Base-by-base conservation (phyloP, 2,888 invertebrate genomes). In the Drosophila robusta region DNA sequence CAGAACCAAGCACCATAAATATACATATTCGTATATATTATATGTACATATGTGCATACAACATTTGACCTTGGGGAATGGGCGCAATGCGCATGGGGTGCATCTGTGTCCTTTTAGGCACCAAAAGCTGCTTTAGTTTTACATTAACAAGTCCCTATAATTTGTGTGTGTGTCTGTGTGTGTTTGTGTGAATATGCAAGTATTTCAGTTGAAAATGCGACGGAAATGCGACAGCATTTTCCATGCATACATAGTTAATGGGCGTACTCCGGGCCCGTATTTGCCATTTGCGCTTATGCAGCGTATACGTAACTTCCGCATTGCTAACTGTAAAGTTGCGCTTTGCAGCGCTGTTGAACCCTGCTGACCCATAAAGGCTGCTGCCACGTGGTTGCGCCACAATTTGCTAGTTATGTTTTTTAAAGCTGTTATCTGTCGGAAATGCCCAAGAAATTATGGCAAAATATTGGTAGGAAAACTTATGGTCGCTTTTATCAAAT, bases 331-430 rank as follows among this genome's bases (percentile, higher is more conserved):
- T 22, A 38, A 65, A 76, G 61, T 47, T 49, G 22, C 56, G 61
- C 24, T 38, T 22, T 36, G 63, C 75, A 51, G 64, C 69, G 44
- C 12, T 44, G 45, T 54, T 73, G 75, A 72, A 70, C 69, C 55
- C 38, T 22, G 54, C 64, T 87, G 86, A 87, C 88, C 84, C 76
- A 85, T 61, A 76, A 85, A 87, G 51, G 32, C 42, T 36, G 32
- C 45, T 36, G 42, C 22, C 49, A 29, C 14, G 18, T 42, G 24
- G 12, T 6, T 24, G 24, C 14, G 22, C 26, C 26, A 29, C 26
- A 29, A 29, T 1, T 29, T 5, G 26, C 34, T 8, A 41, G 29
- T 12, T 34, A 49, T 34, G 34, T 38, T 14, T 34, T 34, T 38
- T 18, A 41, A n/a, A 11, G 12, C 7, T 44, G 26, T 38, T 36